Conservation (phyloP, 2,797 vertebrate species). For the Brotula barbata region DNA sequence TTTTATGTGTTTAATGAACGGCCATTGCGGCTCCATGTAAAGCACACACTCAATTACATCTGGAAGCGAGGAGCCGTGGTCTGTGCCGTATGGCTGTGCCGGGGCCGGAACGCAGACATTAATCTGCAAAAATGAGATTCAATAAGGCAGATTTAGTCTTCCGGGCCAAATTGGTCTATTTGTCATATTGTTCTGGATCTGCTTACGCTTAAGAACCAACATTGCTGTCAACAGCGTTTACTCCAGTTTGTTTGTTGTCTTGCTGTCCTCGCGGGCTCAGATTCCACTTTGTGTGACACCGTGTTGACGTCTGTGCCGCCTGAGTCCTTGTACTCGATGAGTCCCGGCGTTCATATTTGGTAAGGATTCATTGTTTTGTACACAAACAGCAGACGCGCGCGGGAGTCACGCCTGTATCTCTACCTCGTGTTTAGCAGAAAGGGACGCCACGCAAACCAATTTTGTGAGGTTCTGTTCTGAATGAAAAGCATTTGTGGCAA, state of each 20-base stretch:
- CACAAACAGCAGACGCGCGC: slow-evolving; percentile 21
- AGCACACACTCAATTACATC: slow-evolving; percentile 70
- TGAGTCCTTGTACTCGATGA: slow-evolving; percentile 40
- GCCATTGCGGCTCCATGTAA: slow-evolving; percentile 56
- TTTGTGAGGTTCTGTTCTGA: slow-evolving; percentile 50
- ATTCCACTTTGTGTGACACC: slow-evolving; percentile 36
- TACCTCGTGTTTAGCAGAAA: slow-evolving; percentile 51
- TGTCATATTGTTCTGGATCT: slow-evolving; percentile 53
- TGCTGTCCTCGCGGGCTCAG: slow-evolving; percentile 9
- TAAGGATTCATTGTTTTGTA: slow-evolving; percentile 48
- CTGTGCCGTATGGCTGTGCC: slow-evolving; percentile 23
- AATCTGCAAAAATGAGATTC: slow-evolving; percentile 61
- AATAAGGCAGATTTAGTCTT: slow-evolving; percentile 51
- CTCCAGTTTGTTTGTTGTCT: slow-evolving; percentile 28
- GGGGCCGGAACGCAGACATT: slow-evolving; percentile 44
- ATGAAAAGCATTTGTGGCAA: slow-evolving; percentile 53
- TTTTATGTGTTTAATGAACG: slow-evolving; percentile 77
- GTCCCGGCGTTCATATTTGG: slow-evolving; percentile 41
- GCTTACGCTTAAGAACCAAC: slow-evolving; percentile 38
- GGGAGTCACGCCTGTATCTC: slow-evolving; percentile 43
- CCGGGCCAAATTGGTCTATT: slow-evolving; percentile 49
- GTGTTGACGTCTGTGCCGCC: slow-evolving; percentile 30
- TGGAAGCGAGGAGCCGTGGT: slow-evolving; percentile 52
- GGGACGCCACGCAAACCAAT: slow-evolving; percentile 51
- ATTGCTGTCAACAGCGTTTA: slow-evolving; percentile 37